A percentile compares a stretch with the other conserved stretches of the same genome.
Evolutionary conservation across 2,888 invertebrate species (phyloP).

Genomic region (Nycteola revayana): DNA sequence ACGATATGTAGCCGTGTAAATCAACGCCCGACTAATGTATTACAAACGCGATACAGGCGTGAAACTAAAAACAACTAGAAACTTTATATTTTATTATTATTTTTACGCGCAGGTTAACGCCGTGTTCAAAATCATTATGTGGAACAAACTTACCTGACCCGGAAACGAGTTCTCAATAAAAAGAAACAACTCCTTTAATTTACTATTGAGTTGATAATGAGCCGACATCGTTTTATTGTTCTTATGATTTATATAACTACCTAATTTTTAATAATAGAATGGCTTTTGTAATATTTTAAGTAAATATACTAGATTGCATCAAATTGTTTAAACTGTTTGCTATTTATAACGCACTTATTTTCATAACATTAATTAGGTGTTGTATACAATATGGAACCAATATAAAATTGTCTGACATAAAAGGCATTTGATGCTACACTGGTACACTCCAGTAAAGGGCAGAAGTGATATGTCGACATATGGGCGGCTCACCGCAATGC

Average conservation of each 20-base stretch:
- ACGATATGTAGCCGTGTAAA: conserved; percentile 71
- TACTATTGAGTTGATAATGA: conserved; percentile 40
- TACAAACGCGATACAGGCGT: conserved; percentile 62
- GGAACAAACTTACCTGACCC: conserved; percentile 50
- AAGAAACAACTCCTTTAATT: conserved; percentile 29
- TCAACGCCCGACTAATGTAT: conserved; percentile 77
- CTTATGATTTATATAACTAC: conserved; percentile 9
- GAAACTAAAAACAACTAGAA: conserved; percentile 46
- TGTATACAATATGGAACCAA: conserved; percentile 23
- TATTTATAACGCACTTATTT: too few relatives aligned
- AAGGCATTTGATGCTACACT: conserved; percentile 51
- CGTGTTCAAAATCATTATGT: conserved; percentile 40
- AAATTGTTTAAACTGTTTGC: neutral
- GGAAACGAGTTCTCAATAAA: conserved; percentile 48
- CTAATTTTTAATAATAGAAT: too few relatives aligned
- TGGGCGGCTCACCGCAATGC: conserved; percentile 75
- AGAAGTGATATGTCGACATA: conserved; percentile 74
- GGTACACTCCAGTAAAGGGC: conserved; percentile 60
- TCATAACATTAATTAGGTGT: too few relatives aligned
- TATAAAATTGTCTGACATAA: conserved; percentile 35
- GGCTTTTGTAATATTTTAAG: too few relatives aligned
- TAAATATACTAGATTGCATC: neutral
- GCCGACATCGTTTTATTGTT: conserved; percentile 21
- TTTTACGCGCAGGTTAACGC: conserved; percentile 33
- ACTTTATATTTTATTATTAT: conserved; percentile 39